Base-by-base conservation (phyloP, 1,140 invertebrate species). In the Venturia canescens region DNA sequence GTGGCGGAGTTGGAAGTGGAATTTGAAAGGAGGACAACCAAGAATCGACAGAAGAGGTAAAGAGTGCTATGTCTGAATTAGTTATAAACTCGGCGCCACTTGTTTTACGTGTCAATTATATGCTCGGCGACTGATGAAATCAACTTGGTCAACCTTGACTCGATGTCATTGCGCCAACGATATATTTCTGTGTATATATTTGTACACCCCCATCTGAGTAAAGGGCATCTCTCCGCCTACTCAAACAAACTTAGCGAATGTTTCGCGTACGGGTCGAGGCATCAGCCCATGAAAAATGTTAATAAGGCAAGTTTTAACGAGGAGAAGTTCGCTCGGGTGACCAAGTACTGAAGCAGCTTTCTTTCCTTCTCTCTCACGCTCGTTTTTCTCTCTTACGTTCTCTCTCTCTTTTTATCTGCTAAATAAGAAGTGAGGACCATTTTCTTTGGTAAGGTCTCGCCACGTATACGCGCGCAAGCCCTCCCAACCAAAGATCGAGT, bases 281-380 rank as follows among this genome's bases (percentile, higher is more conserved):
- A 89, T 89, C 84, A 83, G 88, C 75, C 87, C 86, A 89, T 89
- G 89, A 90, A 90, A 90, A 90, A 90, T 90, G 86, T 91, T 90
- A 91, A 91, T 90, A 90, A 90, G 88, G 83, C 86, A 91, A 90
- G 89, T 90, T 91, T 90, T 90, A 90, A 90, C 87, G 88, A 90
- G 89, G 82, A 84, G 83, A 85, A 84, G 80, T 75, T 81, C 80
- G 75, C 82, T 83, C 70, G 57, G 76, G n/a, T 79, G 74, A 80
- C 63, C 80, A 63, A 83, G 44, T 34, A 69, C 70, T 76, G 70
- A 57, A 74, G 76, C 21, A 26, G 13, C 26, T 4, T 21, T 21
- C 69, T 71, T 18, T 27, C 50, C 23, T 13, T 29, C 60, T 63
- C 60, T 27, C 60, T 53, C 11, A 13, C 38, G 38, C 38, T 4